Evolutionary conservation across 2,888 invertebrate species (phyloP).

Genomic region (Dicyrtoma fusca): DNA sequence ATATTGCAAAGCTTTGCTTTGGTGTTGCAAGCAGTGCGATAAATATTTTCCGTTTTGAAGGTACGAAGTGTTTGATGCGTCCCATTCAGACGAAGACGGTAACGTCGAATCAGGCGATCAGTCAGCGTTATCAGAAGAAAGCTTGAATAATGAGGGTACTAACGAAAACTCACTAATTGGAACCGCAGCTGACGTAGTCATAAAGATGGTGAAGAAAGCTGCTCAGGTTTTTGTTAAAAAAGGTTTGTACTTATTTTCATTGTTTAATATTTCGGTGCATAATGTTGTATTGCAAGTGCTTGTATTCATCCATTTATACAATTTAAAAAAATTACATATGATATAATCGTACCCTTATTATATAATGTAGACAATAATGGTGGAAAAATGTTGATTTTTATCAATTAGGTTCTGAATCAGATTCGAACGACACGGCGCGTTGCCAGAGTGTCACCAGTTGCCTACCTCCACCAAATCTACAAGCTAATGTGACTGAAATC

Average conservation of each 20-base stretch:
- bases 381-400: no score
- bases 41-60: constrained; percentile 34
- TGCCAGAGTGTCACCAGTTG: constrained; percentile 24
- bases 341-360: background rate
- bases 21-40: no score
- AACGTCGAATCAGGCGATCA: constrained; percentile 67
- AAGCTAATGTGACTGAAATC: constrained; percentile 30
- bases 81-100: constrained; percentile 63
- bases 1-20: no score
- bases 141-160: constrained; percentile 56
- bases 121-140: constrained; percentile 60
- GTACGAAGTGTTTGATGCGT: constrained; percentile 81
- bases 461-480: background rate
- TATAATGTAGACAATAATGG: no score
- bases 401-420: background rate
- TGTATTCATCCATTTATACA: background rate
- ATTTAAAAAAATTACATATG: background rate
- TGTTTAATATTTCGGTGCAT: background rate
- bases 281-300: background rate
- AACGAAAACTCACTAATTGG: constrained; percentile 64
- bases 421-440: background rate
- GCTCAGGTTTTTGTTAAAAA: constrained; percentile 79
- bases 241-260: constrained; percentile 58
- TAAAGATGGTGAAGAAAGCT: constrained; percentile 89
- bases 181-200: constrained; percentile 85